A percentile compares a stretch with the other conserved stretches of the same genome.
phyloP scores from a whole-genome alignment of 2,113 vertebrate genomes.

The Oceanodroma tethys region DNA sequence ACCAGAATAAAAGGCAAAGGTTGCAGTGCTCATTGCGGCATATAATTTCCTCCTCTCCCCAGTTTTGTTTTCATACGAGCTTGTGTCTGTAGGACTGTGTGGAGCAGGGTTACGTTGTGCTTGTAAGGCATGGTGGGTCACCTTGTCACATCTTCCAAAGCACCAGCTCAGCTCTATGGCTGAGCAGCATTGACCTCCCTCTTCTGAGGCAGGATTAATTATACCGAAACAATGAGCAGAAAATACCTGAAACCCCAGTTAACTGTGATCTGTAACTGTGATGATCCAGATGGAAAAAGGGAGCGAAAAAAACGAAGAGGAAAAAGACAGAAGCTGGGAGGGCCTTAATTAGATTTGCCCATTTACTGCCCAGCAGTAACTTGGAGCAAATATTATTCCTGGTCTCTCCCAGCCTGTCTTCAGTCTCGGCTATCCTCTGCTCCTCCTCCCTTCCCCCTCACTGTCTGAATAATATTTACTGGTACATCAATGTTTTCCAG shows the following conservation, averaged over 20 bases:
- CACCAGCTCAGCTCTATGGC: background rate
- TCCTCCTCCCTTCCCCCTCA: background rate
- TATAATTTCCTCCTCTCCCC: background rate
- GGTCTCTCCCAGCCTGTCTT: background rate
- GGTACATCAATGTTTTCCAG: background rate
- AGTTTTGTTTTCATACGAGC: rapidly evolving
- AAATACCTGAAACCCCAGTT: background rate
- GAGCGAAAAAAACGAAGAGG: too few species aligned
- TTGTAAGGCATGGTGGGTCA: rapidly evolving
- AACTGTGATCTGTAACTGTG: background rate
- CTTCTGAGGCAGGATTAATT: background rate
- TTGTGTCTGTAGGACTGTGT: rapidly evolving
- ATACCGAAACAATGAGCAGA: background rate
- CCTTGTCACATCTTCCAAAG: background rate
- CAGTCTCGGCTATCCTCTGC: background rate
- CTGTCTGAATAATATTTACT: slow-evolving; percentile 25
- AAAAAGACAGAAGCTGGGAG: background rate
- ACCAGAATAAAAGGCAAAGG: background rate
- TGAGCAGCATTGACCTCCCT: background rate
- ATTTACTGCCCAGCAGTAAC: background rate
- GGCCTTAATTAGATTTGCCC: background rate
- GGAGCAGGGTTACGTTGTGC: background rate
- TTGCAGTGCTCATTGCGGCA: background rate
- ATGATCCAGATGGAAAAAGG: background rate
- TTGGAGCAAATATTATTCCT: background rate